Base-by-base conservation (phyloP, 53 echinoderm and acorn worm species). In the Hippasteria phrygiana region DNA sequence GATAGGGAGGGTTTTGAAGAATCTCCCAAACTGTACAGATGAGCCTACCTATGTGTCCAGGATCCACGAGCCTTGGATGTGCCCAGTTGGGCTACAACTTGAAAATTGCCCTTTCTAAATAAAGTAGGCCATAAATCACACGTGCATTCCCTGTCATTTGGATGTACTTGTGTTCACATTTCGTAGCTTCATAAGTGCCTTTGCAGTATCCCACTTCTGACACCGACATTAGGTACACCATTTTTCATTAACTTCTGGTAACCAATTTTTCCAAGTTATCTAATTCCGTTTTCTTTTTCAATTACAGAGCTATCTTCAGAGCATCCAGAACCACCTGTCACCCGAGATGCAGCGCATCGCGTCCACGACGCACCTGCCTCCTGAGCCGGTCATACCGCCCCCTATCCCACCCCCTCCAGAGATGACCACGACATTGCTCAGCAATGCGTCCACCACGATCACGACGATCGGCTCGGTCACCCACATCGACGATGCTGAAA, bases 321-420 rank as follows among this genome's bases (percentile, higher is more conserved):
- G 98, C 51, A 96, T 98, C 47, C 98, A 98, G 74, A 93, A 93
- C 45, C 95, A 96, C 74, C 86, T 98, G 17, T 98, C 98, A 3
- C 98, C 98, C 4, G 98, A 98, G 80, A 91, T 98, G 89, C 95
- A 96, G 48, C 92, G 95, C 20, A 98, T 98, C 40, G 96, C 96
- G 17, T 96, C 96, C 88, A 91, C 91, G 20, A 95, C 95, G 27
- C 96, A 96, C 90, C 91, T 95, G 38, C 96, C 96, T 2, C 77
- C 94, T 7, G 96, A 96, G 84, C 96, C 96, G 4, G 86, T 88
- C 86, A 85, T 85, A 43, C 70, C 71, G 38, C 96, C 94, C 42
- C 87, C 90, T 51, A 83, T 77, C 56, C 77, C 80, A 43, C 92
- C 74, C 77, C 90, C 74, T 36, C 72, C 66, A 62, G 88, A 69